These are phyloP conservation scores for Sesia bembeciformis DNA, from an alignment of 2,888 invertebrate genomes.

Conservation along the genomic window DNA sequence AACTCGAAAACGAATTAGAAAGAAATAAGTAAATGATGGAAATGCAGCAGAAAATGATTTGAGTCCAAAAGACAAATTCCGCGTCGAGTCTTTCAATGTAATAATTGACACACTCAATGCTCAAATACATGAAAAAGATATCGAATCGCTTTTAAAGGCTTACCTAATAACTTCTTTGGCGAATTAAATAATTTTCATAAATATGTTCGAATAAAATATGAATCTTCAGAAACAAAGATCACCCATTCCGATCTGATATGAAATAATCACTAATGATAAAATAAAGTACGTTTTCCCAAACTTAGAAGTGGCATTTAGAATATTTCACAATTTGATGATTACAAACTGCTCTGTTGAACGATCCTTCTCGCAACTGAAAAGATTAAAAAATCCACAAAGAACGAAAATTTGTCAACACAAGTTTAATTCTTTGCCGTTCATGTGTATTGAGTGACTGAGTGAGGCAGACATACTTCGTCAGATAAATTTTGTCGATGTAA, in stretches of 20 bases:
- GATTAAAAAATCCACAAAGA: slow-evolving; percentile 7
- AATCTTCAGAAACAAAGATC: slow-evolving; percentile 1
- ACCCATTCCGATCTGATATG: slow-evolving; percentile 2
- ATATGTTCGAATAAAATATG: slow-evolving; percentile 1
- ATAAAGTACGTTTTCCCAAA: slow-evolving; percentile 5
- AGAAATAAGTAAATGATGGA: not conserved
- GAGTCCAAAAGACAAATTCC: not conserved
- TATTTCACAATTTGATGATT: slow-evolving; percentile 5
- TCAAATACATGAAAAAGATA: slow-evolving; percentile 2
- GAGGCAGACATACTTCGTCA: too few species aligned
- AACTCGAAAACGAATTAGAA: not conserved
- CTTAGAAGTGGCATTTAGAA: slow-evolving; percentile 4
- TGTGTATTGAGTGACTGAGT: too few species aligned
- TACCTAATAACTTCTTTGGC: slow-evolving; percentile 1
- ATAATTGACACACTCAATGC: slow-evolving; percentile 3
- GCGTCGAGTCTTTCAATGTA: not conserved
- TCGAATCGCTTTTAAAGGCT: not conserved
- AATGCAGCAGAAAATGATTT: not conserved
- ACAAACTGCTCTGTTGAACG: slow-evolving; percentile 6
- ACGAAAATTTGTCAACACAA: slow-evolving; percentile 4
- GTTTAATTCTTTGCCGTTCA: too few species aligned
- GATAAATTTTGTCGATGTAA: too few species aligned
- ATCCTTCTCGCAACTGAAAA: slow-evolving; percentile 7
- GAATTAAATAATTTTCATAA: slow-evolving; percentile 4
- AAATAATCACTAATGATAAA: slow-evolving; percentile 5